phyloP scores from a whole-genome alignment of 2,113 vertebrate species.

The Callorhinus ursinus region DNA sequence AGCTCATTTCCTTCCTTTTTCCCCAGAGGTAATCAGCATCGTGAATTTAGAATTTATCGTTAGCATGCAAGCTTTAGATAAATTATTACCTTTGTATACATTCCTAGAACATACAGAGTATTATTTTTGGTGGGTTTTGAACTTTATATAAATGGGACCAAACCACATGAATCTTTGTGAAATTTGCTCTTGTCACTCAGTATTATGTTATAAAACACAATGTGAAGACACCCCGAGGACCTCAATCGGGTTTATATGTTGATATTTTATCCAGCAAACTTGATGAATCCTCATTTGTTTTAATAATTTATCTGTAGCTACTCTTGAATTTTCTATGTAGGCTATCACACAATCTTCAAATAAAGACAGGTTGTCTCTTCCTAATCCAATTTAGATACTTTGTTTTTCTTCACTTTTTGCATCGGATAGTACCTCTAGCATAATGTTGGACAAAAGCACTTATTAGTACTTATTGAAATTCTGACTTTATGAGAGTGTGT shows the following conservation, averaged over 20 bases:
- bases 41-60: background rate
- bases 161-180: background rate
- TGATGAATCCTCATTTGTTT: background rate
- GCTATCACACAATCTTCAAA: background rate
- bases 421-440: background rate
- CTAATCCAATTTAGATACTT: background rate
- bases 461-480: background rate
- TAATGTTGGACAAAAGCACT: background rate
- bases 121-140: background rate
- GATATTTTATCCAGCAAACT: background rate
- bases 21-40: background rate
- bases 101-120: background rate
- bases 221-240: background rate
- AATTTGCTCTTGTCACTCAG: background rate
- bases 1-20: conserved; percentile 18
- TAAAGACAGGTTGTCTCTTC: background rate
- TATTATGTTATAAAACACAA: conserved; percentile 20
- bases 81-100: background rate
- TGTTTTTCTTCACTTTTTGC: background rate
- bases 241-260: background rate
- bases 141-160: background rate
- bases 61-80: background rate
- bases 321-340: background rate
- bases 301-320: background rate
- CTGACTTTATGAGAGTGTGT: background rate